Evolutionary conservation across 1,140 invertebrate species (phyloP).

Genomic region (Drusus annulatus): DNA sequence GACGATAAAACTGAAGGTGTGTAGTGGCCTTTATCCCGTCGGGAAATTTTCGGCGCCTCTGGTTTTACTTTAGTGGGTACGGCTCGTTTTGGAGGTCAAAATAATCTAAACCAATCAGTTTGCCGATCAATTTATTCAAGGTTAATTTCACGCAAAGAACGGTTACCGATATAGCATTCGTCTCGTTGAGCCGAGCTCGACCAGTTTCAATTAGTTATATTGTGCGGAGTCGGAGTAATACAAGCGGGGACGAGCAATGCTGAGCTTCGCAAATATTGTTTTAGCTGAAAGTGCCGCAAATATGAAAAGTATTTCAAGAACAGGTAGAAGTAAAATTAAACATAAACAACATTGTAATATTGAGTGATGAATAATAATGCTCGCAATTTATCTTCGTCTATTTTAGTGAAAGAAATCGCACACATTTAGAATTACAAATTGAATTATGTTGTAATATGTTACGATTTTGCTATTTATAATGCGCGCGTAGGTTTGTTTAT

Average conservation of each 20-base stretch:
- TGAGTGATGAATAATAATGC: neutral
- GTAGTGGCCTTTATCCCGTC: too few species aligned
- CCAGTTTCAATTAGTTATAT: neutral
- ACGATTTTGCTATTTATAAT: neutral
- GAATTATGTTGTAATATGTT: neutral
- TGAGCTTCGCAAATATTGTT: conserved; percentile 8
- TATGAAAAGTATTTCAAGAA: conserved; percentile 38
- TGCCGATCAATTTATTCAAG: conserved; percentile 18
- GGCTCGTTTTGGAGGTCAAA: conserved; percentile 43
- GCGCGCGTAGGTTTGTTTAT: too few species aligned
- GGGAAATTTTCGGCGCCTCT: too few species aligned
- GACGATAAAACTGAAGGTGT: too few species aligned
- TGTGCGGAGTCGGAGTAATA: too few species aligned
- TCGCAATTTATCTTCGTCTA: neutral
- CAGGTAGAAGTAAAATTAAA: neutral
- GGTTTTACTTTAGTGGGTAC: neutral
- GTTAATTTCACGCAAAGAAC: neutral
- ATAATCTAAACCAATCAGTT: conserved; percentile 35
- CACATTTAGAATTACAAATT: neutral
- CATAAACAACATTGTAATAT: too few species aligned
- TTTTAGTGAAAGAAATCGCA: neutral
- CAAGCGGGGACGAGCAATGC: neutral
- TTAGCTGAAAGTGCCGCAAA: conserved; percentile 30
- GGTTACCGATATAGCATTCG: neutral
- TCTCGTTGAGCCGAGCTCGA: neutral